A percentile compares a stretch with the other conserved stretches of the same genome.
Conservation (phyloP, 1,140 invertebrate genomes). For the Drosophila arizonae region DNA sequence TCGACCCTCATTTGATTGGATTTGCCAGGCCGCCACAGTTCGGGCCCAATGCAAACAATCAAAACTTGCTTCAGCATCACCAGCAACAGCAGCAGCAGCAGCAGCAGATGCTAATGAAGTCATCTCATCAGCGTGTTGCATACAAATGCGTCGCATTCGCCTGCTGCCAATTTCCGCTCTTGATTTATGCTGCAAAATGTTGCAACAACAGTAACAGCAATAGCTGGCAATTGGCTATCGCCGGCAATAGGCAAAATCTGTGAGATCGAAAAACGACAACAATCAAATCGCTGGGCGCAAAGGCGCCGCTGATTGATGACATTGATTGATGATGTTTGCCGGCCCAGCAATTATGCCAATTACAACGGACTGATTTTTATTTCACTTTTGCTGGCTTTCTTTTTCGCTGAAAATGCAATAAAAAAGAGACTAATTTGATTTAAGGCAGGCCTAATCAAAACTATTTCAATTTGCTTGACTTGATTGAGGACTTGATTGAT, state of each 20-base stretch:
- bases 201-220: neutral
- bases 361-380: neutral
- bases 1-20: slow-evolving; percentile 68
- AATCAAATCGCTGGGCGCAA: slow-evolving; percentile 20
- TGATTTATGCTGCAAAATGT: slow-evolving; percentile 59
- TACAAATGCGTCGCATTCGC: slow-evolving; percentile 54
- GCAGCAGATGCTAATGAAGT: slow-evolving; percentile 67
- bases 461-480: neutral
- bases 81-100: slow-evolving; percentile 6
- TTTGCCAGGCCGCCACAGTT: slow-evolving; percentile 33
- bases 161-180: slow-evolving; percentile 57
- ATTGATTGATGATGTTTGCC: slow-evolving; percentile 33
- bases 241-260: slow-evolving; percentile 17
- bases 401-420: too few species aligned
- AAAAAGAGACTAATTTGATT: neutral
- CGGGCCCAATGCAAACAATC: slow-evolving; percentile 54
- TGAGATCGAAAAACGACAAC: slow-evolving; percentile 20
- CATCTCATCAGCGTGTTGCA: slow-evolving; percentile 68
- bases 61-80: slow-evolving; percentile 39
- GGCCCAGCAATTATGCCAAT: slow-evolving; percentile 16
- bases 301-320: slow-evolving; percentile 24
- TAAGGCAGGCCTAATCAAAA: neutral
- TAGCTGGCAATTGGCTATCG: slow-evolving; percentile 9
- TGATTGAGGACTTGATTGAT: neutral
- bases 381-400: neutral